Percentiles rank a stretch among this genome's conserved stretches.
Evolutionary conservation across 2,797 vertebrate species (phyloP).

Genomic region (Borostomias antarcticus): DNA sequence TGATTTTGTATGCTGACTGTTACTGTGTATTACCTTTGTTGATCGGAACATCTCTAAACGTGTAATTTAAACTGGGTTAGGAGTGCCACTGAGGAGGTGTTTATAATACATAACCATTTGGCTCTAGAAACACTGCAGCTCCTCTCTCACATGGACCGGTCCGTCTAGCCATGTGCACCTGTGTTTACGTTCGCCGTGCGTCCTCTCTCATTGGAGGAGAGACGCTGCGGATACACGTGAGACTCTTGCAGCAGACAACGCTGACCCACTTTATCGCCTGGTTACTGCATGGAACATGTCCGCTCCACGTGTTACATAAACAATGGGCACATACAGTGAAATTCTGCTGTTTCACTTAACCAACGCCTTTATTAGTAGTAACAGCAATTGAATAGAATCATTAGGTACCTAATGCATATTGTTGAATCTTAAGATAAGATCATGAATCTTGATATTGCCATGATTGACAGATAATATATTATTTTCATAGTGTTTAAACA

Average conservation of each 20-base stretch:
- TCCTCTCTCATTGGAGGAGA: constrained; percentile 77
- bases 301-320: constrained; percentile 52
- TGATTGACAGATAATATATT: too few species aligned
- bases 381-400: too few species aligned
- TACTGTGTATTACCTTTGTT: neutral
- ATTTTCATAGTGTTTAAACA: too few species aligned
- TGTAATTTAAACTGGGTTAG: constrained; percentile 53
- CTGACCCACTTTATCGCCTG: constrained; percentile 80
- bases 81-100: constrained; percentile 40
- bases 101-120: constrained; percentile 45
- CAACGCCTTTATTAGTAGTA: too few species aligned
- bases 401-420: too few species aligned
- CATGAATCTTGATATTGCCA: too few species aligned
- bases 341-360: too few species aligned
- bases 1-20: too few species aligned
- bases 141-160: constrained; percentile 84
- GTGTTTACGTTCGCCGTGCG: constrained; percentile 86
- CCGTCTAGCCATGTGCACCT: constrained; percentile 86
- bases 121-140: constrained; percentile 49
- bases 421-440: too few species aligned
- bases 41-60: neutral
- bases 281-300: constrained; percentile 36
- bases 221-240: constrained; percentile 83
- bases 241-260: constrained; percentile 41
- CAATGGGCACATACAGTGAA: too few species aligned